A percentile compares a stretch with the other conserved stretches of the same genome.
Evolutionary conservation across 2,888 invertebrate genomes (phyloP).

Genomic region (Meteorus colon): DNA sequence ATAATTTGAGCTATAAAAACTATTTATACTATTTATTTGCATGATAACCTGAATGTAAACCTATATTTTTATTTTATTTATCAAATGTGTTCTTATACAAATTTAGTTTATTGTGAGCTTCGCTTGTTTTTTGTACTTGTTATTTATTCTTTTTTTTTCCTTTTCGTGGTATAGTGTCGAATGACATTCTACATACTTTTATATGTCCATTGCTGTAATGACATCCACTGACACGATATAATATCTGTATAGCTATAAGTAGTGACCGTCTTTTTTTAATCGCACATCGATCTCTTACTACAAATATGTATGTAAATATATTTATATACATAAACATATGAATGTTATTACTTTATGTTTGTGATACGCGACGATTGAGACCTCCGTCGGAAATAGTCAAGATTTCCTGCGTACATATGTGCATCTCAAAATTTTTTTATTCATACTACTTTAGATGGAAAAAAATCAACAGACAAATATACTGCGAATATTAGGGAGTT

Average conservation of each 20-base stretch:
- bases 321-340: conserved; percentile 36
- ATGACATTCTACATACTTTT: conserved; percentile 47
- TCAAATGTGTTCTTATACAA: not conserved
- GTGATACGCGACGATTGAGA: conserved; percentile 61
- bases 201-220: conserved; percentile 50
- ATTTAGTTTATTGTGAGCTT: not conserved
- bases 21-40: not conserved
- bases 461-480: not conserved
- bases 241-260: not conserved
- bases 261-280: conserved; percentile 22
- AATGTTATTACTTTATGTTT: conserved; percentile 52
- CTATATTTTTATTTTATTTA: not conserved
- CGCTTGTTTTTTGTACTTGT: not conserved
- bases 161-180: conserved; percentile 44
- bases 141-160: conserved; percentile 25
- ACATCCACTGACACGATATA: conserved; percentile 37
- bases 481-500: no score
- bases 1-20: no score
- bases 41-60: not conserved
- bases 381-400: conserved; percentile 62
- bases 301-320: conserved; percentile 32
- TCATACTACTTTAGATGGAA: not conserved
- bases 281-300: conserved; percentile 46
- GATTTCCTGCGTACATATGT: conserved; percentile 1
- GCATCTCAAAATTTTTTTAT: conserved; percentile 9